Evolutionary conservation across 2,888 invertebrate species (phyloP).

Genomic region (Acleris laterana): DNA sequence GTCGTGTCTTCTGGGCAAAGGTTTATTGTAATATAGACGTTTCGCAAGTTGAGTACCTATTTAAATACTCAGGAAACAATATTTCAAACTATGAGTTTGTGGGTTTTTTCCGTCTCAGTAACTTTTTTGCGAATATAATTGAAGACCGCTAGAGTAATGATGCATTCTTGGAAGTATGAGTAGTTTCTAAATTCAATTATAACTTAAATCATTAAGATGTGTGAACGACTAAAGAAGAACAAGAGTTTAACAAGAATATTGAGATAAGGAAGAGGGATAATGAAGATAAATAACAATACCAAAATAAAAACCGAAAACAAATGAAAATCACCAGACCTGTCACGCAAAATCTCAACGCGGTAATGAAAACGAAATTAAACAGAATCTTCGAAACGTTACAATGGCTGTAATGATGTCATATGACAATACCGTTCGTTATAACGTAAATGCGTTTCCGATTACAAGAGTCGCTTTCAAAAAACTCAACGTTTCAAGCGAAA

Average conservation of each 20-base stretch:
- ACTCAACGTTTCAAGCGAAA: slow-evolving; percentile 37
- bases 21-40: no score
- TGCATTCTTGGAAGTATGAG: neutral
- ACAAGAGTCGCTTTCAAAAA: slow-evolving; percentile 39
- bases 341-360: no score
- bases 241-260: no score
- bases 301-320: no score
- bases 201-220: neutral
- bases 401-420: slow-evolving; percentile 15
- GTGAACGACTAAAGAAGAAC: no score
- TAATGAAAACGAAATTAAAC: slow-evolving; percentile 5
- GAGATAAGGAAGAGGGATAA: no score
- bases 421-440: slow-evolving; percentile 39
- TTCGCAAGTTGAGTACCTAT: no score
- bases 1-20: no score
- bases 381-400: slow-evolving; percentile 2
- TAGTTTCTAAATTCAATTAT: neutral
- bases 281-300: no score
- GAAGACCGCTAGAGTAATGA: slow-evolving; percentile 1
- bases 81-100: neutral
- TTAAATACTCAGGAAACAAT: neutral
- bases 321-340: no score
- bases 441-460: slow-evolving; percentile 36
- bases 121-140: neutral
- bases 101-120: neutral